A percentile compares a stretch with the other conserved stretches of the same genome.
Evolutionary conservation across 2,888 invertebrate species (phyloP).

Genomic region (Lypha dubia): DNA sequence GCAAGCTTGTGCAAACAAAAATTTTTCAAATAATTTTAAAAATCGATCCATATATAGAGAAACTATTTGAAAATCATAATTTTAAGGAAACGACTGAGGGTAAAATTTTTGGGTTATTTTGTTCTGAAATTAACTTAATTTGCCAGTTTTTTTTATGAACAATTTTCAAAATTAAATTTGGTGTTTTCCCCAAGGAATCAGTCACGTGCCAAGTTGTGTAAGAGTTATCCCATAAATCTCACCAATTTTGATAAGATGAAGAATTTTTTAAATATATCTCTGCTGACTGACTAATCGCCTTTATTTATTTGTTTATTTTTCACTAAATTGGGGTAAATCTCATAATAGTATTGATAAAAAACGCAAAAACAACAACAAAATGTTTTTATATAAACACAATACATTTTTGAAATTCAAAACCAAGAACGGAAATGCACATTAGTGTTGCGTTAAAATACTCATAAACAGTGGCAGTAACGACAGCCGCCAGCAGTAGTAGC

Average conservation of each 20-base stretch:
- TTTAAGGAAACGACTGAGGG: too few relatives aligned
- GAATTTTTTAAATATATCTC: neutral
- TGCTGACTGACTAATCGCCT: neutral
- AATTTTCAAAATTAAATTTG: neutral
- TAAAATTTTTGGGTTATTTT: too few relatives aligned
- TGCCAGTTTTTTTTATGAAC: too few relatives aligned
- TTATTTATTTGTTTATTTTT: constrained; percentile 22
- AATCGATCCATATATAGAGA: too few relatives aligned
- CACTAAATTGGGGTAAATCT: constrained; percentile 35
- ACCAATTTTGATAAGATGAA: neutral
- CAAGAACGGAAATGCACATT: constrained; percentile 61
- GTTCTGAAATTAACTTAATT: too few relatives aligned
- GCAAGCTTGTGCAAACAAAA: too few relatives aligned
- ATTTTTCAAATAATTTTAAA: too few relatives aligned
- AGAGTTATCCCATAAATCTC: neutral
- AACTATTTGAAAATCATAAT: too few relatives aligned
- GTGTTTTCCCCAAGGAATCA: neutral
- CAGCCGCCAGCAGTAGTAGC: constrained; percentile 11
- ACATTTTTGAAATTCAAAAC: constrained; percentile 38
- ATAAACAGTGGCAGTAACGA: constrained; percentile 30
- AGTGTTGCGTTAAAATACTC: constrained; percentile 49
- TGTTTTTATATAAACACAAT: neutral
- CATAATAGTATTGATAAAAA: neutral
- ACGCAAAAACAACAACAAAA: neutral
- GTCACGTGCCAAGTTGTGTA: neutral